Evolutionary conservation across 2,797 vertebrate species (phyloP).

Genomic region (Pelobates cultripes): DNA sequence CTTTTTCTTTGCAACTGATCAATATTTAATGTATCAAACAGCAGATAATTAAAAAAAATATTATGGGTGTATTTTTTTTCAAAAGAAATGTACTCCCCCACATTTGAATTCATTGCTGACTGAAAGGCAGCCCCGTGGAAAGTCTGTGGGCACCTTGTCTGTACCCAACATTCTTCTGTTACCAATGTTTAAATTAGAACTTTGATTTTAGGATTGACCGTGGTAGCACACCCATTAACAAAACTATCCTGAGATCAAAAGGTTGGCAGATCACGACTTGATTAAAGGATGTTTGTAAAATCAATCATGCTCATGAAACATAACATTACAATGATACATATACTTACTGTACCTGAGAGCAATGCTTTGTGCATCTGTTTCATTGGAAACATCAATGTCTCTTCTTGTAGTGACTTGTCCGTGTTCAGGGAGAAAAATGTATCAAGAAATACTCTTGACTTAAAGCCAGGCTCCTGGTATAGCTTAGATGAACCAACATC

Average conservation of each 20-base stretch:
- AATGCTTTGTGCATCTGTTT: background rate
- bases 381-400: background rate
- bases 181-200: background rate
- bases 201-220: background rate
- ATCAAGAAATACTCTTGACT: background rate
- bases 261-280: too few relatives aligned
- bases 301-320: background rate
- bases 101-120: too few relatives aligned
- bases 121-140: too few relatives aligned
- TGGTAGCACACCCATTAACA: background rate
- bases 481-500: too few relatives aligned
- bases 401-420: background rate
- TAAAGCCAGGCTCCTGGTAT: background rate
- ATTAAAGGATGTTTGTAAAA: background rate
- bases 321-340: background rate
- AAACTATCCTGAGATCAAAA: background rate
- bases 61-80: too few relatives aligned
- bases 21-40: too few relatives aligned
- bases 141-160: background rate
- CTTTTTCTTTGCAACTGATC: too few relatives aligned
- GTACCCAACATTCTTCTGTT: too few relatives aligned
- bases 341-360: background rate
- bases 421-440: background rate
- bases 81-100: too few relatives aligned
- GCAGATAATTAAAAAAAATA: too few relatives aligned